phyloP scores from a whole-genome alignment of 2,888 invertebrate species.

The Melinopterus prodromus region DNA sequence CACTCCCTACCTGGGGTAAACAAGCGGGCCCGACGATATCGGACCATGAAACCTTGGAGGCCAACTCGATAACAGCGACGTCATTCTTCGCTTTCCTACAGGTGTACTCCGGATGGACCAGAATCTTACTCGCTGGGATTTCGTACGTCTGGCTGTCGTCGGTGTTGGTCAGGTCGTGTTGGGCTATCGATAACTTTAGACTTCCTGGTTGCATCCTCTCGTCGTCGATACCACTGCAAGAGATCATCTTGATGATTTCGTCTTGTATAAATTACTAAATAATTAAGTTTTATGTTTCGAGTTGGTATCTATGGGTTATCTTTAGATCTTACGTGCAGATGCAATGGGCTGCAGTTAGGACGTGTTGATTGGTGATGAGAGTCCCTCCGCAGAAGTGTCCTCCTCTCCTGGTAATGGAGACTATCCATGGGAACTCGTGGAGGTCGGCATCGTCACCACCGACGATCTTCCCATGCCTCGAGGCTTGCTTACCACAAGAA shows the following conservation, averaged over 20 bases:
- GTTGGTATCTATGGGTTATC: conserved; percentile 19
- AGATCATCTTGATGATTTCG: neutral
- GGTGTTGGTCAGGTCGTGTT: conserved; percentile 70
- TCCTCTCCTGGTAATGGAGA: conserved; percentile 79
- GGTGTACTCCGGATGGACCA: conserved; percentile 80
- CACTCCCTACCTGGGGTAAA: conserved; percentile 66
- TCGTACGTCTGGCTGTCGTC: conserved; percentile 62
- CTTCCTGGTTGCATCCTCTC: conserved; percentile 69
- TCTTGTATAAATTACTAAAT: conserved; percentile 20
- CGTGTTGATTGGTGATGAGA: conserved; percentile 74
- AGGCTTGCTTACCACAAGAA: conserved; percentile 66
- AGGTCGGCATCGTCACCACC: conserved; percentile 75
- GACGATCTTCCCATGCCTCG: conserved; percentile 70
- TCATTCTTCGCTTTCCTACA: conserved; percentile 71
- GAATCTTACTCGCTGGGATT: conserved; percentile 62
- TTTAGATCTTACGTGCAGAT: conserved; percentile 72
- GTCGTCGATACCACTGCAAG: conserved; percentile 68
- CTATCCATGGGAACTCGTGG: conserved; percentile 84
- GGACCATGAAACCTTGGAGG: conserved; percentile 71
- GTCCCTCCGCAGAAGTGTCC: conserved; percentile 86
- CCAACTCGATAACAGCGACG: conserved; percentile 78
- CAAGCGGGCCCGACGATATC: conserved; percentile 81
- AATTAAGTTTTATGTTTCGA: conserved; percentile 11
- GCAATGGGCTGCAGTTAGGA: conserved; percentile 85
- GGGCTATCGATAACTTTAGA: conserved; percentile 74